These are phyloP conservation scores for Heteromormyrus szaboi DNA, from an alignment of 2,797 vertebrate species.

Conservation along the genomic window DNA sequence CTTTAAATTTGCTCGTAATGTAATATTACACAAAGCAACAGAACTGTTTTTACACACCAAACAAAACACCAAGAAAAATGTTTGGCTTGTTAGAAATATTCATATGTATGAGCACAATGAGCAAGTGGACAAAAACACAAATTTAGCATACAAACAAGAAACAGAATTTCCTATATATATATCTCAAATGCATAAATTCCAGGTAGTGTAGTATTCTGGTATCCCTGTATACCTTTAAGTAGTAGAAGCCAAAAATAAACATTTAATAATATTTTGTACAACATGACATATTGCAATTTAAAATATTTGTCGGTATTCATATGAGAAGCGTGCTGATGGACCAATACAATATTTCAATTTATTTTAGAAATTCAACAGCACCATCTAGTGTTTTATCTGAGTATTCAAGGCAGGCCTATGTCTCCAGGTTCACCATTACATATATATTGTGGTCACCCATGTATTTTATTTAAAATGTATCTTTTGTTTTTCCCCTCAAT, in stretches of 20 bases:
- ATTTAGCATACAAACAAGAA: not conserved
- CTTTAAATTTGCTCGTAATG: not conserved
- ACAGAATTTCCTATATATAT: not conserved
- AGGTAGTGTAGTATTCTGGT: not conserved
- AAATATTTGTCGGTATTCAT: not conserved
- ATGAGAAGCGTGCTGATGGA: not conserved
- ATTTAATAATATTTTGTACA: not conserved
- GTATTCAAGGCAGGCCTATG: not conserved
- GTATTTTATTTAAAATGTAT: not conserved
- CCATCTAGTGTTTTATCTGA: not conserved
- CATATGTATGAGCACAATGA: not conserved
- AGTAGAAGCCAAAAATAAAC: not conserved
- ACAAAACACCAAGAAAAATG: not conserved
- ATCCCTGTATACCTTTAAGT: not conserved
- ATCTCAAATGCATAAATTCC: not conserved
- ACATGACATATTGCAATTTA: not conserved
- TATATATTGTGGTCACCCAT: not conserved
- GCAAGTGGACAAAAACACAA: not conserved
- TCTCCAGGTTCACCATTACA: not conserved
- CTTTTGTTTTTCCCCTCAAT: not conserved
- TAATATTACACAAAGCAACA: not conserved
- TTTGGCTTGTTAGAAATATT: not conserved
- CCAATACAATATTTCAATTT: not conserved
- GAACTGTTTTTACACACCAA: not conserved
- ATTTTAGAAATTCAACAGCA: not conserved